Conservation (phyloP, 1,140 invertebrate genomes). For the Cotesia chilonis region DNA sequence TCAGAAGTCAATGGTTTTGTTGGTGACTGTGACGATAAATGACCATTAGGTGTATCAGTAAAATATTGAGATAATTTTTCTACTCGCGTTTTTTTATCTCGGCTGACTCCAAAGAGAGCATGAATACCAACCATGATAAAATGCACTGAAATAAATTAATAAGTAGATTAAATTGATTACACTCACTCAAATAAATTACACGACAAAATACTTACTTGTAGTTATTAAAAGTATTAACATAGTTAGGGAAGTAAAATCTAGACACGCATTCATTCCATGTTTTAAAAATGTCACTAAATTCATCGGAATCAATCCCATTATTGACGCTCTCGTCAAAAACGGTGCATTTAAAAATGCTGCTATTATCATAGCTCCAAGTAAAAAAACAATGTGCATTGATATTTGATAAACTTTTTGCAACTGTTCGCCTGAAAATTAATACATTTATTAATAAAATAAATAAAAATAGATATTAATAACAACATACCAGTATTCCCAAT, state of each 20-base stretch:
- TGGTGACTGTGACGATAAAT: slow-evolving; percentile 22
- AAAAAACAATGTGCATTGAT: slow-evolving; percentile 51
- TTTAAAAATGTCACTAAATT: slow-evolving; percentile 59
- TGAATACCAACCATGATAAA: slow-evolving; percentile 54
- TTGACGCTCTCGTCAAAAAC: slow-evolving; percentile 52
- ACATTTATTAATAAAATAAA: background rate
- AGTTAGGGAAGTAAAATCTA: slow-evolving; percentile 59
- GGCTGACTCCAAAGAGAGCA: slow-evolving; percentile 39
- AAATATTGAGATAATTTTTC: slow-evolving; percentile 6
- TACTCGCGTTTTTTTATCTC: slow-evolving; percentile 13
- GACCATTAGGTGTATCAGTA: slow-evolving; percentile 32
- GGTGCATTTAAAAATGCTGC: slow-evolving; percentile 60
- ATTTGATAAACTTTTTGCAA: slow-evolving; percentile 52
- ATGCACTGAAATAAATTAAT: slow-evolving; percentile 50
- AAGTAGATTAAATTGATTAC: slow-evolving; percentile 18
- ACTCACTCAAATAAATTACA: slow-evolving; percentile 7
- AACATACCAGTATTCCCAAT: slow-evolving; percentile 67
- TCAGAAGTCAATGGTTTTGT: slow-evolving; percentile 19
- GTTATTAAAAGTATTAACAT: slow-evolving; percentile 59
- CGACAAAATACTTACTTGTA: slow-evolving; percentile 48
- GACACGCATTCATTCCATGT: slow-evolving; percentile 53
- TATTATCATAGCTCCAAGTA: slow-evolving; percentile 58
- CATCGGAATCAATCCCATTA: slow-evolving; percentile 57
- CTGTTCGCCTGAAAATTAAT: slow-evolving; percentile 52
- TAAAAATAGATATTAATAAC: slow-evolving; percentile 32